Base-by-base conservation (phyloP, 2,888 invertebrate genomes). In the Thecocarcelia acutangulata region DNA sequence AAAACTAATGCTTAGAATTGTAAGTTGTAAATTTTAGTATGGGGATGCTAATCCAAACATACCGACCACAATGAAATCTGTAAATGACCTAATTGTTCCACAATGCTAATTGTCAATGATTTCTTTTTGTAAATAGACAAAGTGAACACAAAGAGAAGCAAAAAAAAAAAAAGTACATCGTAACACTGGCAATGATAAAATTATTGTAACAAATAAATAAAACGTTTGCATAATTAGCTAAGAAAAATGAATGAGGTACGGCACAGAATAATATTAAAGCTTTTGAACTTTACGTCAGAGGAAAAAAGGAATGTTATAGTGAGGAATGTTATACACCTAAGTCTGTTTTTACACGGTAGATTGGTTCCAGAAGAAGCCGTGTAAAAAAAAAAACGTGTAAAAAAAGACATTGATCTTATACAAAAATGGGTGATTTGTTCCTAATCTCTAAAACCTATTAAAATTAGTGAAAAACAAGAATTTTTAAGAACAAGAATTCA, bases 71-170 rank as follows among this genome's bases (percentile, higher is more conserved):
- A 56, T 70, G 75, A 61, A 76, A 68, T 68, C 52, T 82, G 46
- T 70, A 59, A 78, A 74, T 78, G 82, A 82, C 82, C 82, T 40
- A 78, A 74, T 74, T 78, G 69, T 37, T 64, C 9, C 48, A 56
- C 69, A 78, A 69, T 82, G 74, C 78, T 82, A 82, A 82, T 82
- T 82, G 78, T 82, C 77, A 82, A 82, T 78, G 73, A 70, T 54
- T 59, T 75, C 11, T 66, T 66, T 52, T 80, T 75, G 44, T 58
- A 37, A 75, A 58, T 52, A 28, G 40, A 64, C n/a, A 58, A 42
- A 69, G 63, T 3, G 37, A 50, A 44, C 8, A 33, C 33, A 33
- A 33, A 5, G 33, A 52, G 48, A 12, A 24, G 44, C 19, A 33
- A 33, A 13, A 24, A 24, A 42, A 15, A 15, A 1, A 4, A 33